Evolutionary conservation across 2,797 vertebrate genomes (phyloP).

Genomic region (Apodemus agrarius): DNA sequence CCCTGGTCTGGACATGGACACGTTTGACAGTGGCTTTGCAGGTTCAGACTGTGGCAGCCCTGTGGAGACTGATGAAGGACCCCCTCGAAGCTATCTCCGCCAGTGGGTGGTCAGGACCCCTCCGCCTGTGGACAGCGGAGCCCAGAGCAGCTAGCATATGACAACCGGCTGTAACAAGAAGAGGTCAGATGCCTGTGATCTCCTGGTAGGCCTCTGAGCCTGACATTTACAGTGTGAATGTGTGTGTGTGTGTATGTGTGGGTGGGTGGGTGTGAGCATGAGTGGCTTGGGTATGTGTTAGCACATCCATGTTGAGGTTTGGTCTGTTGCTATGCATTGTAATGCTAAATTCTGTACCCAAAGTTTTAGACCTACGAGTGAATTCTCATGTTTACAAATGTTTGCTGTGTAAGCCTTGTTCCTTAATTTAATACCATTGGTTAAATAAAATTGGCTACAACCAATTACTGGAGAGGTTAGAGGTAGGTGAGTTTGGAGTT

Average conservation of each 20-base stretch:
- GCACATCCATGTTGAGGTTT: background rate
- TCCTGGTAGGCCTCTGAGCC: background rate
- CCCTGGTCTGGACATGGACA: slow-evolving; percentile 93
- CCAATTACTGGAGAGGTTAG: background rate
- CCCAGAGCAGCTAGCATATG: slow-evolving; percentile 50
- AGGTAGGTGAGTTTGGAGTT: background rate
- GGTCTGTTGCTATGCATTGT: background rate
- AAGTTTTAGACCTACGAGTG: background rate
- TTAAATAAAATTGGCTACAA: background rate
- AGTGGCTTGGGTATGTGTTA: background rate
- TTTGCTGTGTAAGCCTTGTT: background rate
- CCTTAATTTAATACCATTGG: background rate
- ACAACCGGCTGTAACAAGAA: fast-evolving
- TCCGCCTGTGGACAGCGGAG: background rate
- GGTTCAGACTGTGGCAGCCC: slow-evolving; percentile 92
- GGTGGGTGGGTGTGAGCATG: background rate
- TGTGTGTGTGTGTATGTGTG: too few relatives aligned
- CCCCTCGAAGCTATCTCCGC: slow-evolving; percentile 88
- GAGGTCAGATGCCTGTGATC: background rate
- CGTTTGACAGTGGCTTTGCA: slow-evolving; percentile 94
- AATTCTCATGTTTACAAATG: background rate
- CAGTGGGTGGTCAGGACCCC: slow-evolving; percentile 86
- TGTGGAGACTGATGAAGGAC: slow-evolving; percentile 83
- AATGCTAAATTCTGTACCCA: background rate
- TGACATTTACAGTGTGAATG: background rate